Conservation (phyloP, 2,113 vertebrate species). For the Thermophis baileyi region DNA sequence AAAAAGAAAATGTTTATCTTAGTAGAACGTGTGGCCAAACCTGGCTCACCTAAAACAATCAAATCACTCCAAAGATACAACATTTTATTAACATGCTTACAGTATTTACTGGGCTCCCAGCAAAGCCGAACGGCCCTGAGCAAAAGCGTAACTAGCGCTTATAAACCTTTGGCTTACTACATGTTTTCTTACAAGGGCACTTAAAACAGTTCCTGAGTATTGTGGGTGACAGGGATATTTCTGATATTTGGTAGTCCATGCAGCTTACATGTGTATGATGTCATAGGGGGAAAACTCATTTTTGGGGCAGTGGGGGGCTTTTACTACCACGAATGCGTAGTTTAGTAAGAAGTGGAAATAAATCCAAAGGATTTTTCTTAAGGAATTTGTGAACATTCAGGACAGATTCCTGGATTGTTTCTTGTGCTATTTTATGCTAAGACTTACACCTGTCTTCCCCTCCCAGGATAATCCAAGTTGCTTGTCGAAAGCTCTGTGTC, state of each 20-base stretch:
- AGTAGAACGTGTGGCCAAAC: neutral
- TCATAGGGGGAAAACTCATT: neutral
- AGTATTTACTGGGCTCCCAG: neutral
- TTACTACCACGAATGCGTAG: slow-evolving; percentile 50
- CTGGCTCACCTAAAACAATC: neutral
- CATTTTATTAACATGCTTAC: neutral
- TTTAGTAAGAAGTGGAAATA: slow-evolving; percentile 60
- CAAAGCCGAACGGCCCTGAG: neutral
- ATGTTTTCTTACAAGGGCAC: neutral
- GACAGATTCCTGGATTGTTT: neutral
- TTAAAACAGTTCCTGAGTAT: neutral
- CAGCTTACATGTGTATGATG: neutral
- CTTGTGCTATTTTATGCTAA: neutral
- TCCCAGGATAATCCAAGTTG: neutral
- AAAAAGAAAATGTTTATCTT: neutral
- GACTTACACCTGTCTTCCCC: neutral
- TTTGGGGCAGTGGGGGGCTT: neutral
- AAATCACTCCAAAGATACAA: neutral
- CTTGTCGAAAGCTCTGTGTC: neutral
- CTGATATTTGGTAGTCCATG: neutral
- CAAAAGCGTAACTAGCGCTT: neutral
- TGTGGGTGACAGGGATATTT: neutral
- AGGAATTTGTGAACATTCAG: neutral
- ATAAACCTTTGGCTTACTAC: neutral
- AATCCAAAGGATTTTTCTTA: neutral